Conservation (phyloP, 2,888 invertebrate species). For the Acanthosepion esculentum region DNA sequence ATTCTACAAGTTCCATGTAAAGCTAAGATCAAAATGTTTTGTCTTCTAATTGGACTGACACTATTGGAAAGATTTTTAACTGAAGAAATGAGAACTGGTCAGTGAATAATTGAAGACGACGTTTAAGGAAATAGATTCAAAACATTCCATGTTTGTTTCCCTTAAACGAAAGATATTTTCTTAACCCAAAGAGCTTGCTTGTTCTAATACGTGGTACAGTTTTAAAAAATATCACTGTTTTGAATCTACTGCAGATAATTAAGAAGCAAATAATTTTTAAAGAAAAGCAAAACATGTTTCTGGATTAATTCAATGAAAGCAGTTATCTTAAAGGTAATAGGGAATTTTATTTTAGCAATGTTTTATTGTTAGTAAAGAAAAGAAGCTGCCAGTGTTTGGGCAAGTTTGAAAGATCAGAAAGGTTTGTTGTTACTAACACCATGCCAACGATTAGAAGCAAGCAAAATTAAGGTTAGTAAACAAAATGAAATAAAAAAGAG, state of each 20-base stretch:
- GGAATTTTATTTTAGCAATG: not conserved
- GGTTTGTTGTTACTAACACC: not conserved
- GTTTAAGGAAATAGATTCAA: not conserved
- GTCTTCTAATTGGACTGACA: not conserved
- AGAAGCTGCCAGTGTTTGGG: not conserved
- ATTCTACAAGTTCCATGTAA: no score
- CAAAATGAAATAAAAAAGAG: not conserved
- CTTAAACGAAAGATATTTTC: not conserved
- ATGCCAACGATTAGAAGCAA: conserved; percentile 17
- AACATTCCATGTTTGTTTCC: not conserved
- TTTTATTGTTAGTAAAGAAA: not conserved
- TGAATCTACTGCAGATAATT: not conserved
- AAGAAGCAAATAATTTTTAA: not conserved
- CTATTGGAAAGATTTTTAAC: not conserved
- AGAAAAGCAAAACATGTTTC: not conserved
- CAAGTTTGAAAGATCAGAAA: not conserved
- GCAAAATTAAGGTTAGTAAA: conserved; percentile 18
- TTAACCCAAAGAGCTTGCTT: not conserved
- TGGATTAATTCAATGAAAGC: not conserved
- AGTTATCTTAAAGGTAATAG: not conserved
- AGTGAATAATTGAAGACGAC: not conserved
- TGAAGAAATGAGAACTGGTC: not conserved
- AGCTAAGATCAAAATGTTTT: no score
- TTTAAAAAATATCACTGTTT: not conserved
- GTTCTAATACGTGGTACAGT: not conserved